Evolutionary conservation across 2,888 invertebrate genomes (phyloP), one percentile per base, ranked within the genome.

Genomic region (Romanomermis culicivorax): DNA sequence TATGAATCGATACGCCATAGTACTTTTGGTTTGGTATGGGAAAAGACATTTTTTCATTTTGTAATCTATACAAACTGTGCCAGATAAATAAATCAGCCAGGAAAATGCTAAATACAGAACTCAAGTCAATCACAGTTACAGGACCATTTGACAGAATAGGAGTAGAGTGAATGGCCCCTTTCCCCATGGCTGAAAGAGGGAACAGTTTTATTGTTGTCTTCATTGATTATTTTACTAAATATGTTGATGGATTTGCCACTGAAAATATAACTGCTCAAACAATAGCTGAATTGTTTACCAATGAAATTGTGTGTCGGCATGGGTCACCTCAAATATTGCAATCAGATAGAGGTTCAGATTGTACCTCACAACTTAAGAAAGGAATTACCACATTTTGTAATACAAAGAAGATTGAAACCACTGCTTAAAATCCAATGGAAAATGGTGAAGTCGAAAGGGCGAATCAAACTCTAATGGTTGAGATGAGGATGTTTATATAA

Each of bases 191-290:
- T 1, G 14, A 23, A 4, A 50, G 27, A 0, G 55, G 56, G 7
- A 60, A 63, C 24, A 56, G 58, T 43, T 63, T 62, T 29, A 57
- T 64, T 45, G 24, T 63, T 11, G 57, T 58, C 1, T 55, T 59
- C 2, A 58, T 57, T 14, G 58, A 59, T 54, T 53, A 58, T 27
- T 58, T 62, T 2, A 59, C 61, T 2, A 58, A 59, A 27, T 65
- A 43, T 36, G 54, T 57, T 51, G 29, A 62, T 59, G 58, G 60
- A 47, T 42, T 67, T 26, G 60, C 68, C 2, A 49, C 69, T n/a
- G 63, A 63, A 0, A 62, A 67, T 42, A 63, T 64, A 25, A 62
- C 61, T 47, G 61, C 68, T 0, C 57, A 56, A 7, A 66, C 66
- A 0, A 59, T 68, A 4, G 66, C 68, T 0, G 50, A 55, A n/a